Evolutionary conservation across 2,797 vertebrate species (phyloP).

Genomic region (Malacoctenus gilli): DNA sequence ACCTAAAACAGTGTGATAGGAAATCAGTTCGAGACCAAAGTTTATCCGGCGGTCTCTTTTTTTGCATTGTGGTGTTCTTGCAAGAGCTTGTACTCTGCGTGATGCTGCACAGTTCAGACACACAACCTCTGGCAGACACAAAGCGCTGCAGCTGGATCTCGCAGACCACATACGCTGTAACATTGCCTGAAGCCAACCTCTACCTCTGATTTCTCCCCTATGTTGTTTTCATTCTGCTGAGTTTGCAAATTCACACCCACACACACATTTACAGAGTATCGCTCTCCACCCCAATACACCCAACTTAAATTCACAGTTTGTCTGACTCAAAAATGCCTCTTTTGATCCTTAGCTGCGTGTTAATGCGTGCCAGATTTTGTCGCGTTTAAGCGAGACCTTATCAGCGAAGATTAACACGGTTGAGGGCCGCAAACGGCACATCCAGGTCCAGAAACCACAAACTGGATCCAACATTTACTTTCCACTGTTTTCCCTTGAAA

Average conservation of each 20-base stretch:
- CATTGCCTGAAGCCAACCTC: conserved; percentile 45
- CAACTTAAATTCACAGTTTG: conserved; percentile 13
- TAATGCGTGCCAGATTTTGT: too few species aligned
- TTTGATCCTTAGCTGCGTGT: too few species aligned
- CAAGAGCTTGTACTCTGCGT: conserved; percentile 24
- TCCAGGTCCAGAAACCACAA: too few species aligned
- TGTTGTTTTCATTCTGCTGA: conserved; percentile 52
- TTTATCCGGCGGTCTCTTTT: conserved; percentile 1
- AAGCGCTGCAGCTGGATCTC: conserved; percentile 31
- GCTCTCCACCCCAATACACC: conserved; percentile 2
- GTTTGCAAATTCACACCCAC: conserved; percentile 40
- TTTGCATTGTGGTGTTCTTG: conserved; percentile 19
- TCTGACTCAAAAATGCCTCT: conserved; percentile 2
- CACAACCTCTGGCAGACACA: conserved; percentile 10
- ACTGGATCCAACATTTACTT: too few species aligned
- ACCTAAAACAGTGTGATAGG: conserved; percentile 27
- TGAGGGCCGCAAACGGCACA: too few species aligned
- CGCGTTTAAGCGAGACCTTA: too few species aligned
- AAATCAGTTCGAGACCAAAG: conserved; percentile 18
- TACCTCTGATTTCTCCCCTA: conserved; percentile 36
- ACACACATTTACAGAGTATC: conserved; percentile 12
- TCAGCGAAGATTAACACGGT: too few species aligned
- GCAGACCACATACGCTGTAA: conserved; percentile 20
- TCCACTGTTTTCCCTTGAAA: too few species aligned
- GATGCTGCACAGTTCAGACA: conserved; percentile 16